Percentiles rank a stretch among this genome's conserved stretches.
phyloP scores from a whole-genome alignment of 2,888 invertebrate species.

The Acleris literana region DNA sequence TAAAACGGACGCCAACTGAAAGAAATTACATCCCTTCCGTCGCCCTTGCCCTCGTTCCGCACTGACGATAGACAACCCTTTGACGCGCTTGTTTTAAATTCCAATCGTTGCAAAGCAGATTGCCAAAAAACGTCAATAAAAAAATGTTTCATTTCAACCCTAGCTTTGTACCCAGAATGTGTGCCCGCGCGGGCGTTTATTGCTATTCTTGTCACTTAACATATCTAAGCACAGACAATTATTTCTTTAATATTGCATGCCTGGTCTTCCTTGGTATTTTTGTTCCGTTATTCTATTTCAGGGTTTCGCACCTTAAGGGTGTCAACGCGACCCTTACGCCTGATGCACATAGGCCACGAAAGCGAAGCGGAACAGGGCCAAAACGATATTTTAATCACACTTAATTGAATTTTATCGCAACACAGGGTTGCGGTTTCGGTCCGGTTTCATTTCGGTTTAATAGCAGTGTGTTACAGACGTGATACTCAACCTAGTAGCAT shows the following conservation, averaged over 20 bases:
- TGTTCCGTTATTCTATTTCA: background rate
- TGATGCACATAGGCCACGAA: no score
- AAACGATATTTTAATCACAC: no score
- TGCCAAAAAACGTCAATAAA: constrained; percentile 23
- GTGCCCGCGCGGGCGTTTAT: constrained; percentile 29
- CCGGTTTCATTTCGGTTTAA: no score
- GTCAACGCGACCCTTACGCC: no score
- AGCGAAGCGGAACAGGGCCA: no score
- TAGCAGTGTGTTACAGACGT: no score
- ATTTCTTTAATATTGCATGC: constrained; percentile 13
- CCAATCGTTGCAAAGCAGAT: constrained; percentile 32
- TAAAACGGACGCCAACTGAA: no score
- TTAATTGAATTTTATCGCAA: no score
- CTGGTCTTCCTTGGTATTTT: background rate
- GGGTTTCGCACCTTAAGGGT: no score
- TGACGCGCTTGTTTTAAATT: constrained; percentile 33
- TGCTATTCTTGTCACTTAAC: constrained; percentile 34
- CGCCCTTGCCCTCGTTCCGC: constrained; percentile 3
- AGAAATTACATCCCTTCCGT: background rate
- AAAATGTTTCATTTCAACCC: constrained; percentile 35
- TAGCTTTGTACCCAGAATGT: constrained; percentile 29
- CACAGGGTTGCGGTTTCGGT: no score
- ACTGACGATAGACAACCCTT: constrained; percentile 27
- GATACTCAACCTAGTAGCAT: no score
- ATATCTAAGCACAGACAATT: constrained; percentile 24